Evolutionary conservation across 2,113 vertebrate genomes (phyloP), one percentile per base, ranked within the genome.

Genomic region (Gila orcuttii): DNA sequence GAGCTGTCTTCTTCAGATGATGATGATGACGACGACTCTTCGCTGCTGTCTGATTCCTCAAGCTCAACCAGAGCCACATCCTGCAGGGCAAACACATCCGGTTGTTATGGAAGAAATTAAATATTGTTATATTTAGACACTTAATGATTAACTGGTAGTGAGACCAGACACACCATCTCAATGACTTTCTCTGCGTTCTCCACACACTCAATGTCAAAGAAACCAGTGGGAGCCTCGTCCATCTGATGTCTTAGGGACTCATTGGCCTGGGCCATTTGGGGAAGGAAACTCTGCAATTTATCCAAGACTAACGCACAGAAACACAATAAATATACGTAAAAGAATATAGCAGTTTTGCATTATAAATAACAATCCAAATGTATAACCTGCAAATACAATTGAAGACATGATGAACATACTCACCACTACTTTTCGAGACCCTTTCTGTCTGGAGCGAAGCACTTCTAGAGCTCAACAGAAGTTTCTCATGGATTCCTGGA

Each of bases 41-140:
- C 93, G n/a, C 90, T 86, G 21, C 85, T 84, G 25, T 95, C 94
- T 0, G 95, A 96, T 23, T 79, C 93, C 75, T 92, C 93, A 87
- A 98, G 92, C 89, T 98, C 96, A 90, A 98, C 95, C 69, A 98
- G 79, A 2, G 97, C 96, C 11, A 99, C 94, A 10, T 98, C 97
- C 97, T 99, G 87, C 5, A 19, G n/a, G 17, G 62, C 1, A 64
- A 10, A 68, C 23, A 75, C 13, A 36, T 12, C 17, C 4, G 3
- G 5, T 15, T 7, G 21, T 84, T 2, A 82, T 12, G 25, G 84
- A 33, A 52, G 57, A 23, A 52, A 6, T 64, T 0, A 52, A n/a
- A 17, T 8, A 17, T 17, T 8, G 4, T 78, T 57, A 78, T 23
- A n/a, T 19, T 19, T 77, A 42, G 21, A 62, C 7, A 25, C 3